These are phyloP conservation scores for Menura novaehollandiae DNA, from an alignment of 2,113 vertebrate species.

Conservation along the genomic window DNA sequence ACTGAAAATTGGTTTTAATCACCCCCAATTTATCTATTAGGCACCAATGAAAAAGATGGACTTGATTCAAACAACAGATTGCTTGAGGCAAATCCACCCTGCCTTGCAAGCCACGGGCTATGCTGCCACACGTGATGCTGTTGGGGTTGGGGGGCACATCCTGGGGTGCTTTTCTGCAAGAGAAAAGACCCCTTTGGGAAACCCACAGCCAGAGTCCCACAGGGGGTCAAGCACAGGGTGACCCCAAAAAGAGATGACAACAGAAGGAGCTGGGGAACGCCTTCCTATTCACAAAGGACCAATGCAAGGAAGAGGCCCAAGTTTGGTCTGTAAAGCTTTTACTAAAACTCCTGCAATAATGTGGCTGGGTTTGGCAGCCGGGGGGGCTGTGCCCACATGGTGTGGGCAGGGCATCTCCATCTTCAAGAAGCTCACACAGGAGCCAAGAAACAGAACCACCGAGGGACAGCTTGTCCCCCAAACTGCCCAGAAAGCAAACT, in stretches of 20 bases:
- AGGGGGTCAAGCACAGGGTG: neutral
- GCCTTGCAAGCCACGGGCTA: neutral
- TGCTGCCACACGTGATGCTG: neutral
- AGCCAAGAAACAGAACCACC: neutral
- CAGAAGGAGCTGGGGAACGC: neutral
- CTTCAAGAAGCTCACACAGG: neutral
- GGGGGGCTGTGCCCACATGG: fast-evolving
- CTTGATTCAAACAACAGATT: constrained; percentile 7
- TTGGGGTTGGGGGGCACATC: neutral
- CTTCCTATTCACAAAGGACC: neutral
- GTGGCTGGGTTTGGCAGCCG: neutral
- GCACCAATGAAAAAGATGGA: constrained; percentile 26
- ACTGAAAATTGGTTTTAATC: constrained; percentile 29
- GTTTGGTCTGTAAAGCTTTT: neutral
- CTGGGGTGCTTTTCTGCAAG: neutral
- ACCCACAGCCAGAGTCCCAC: neutral
- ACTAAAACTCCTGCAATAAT: neutral
- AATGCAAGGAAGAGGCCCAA: fast-evolving
- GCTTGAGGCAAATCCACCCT: neutral
- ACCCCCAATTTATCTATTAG: constrained; percentile 18
- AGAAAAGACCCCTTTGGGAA: neutral
- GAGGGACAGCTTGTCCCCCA: neutral
- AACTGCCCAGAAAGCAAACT: neutral
- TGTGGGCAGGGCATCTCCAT: neutral
- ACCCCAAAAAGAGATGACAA: neutral